These are phyloP conservation scores for Drosophila anomalata DNA, from an alignment of 2,888 invertebrate species.

Conservation along the genomic window DNA sequence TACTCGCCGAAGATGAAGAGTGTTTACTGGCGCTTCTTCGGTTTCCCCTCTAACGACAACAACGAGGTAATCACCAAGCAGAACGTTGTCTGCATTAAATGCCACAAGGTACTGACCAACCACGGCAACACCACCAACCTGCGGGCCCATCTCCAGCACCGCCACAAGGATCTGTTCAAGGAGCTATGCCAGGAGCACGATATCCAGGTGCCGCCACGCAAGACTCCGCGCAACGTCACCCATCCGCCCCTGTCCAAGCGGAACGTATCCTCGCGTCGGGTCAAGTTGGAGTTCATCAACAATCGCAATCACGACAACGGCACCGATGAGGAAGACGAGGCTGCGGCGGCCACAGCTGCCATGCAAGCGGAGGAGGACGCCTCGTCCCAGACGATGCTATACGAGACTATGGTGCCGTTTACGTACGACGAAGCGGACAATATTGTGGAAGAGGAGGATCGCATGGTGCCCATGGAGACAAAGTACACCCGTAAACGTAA, in stretches of 20 bases:
- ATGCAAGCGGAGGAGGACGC: constrained; percentile 72
- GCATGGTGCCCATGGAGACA: constrained; percentile 56
- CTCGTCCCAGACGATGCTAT: constrained; percentile 76
- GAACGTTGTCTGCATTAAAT: constrained; percentile 82
- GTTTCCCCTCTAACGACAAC: constrained; percentile 82
- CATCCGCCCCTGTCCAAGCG: constrained; percentile 61
- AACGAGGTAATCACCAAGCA: constrained; percentile 83
- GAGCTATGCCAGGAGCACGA: constrained; percentile 78
- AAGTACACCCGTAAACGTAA: constrained; percentile 62
- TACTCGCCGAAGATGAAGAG: constrained; percentile 83
- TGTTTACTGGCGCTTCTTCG: constrained; percentile 83
- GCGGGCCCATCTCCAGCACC: constrained; percentile 82
- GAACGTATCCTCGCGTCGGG: constrained; percentile 53
- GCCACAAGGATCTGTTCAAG: constrained; percentile 80
- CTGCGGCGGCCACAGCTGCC: constrained; percentile 68
- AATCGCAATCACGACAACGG: constrained; percentile 58
- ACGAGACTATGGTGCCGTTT: constrained; percentile 80
- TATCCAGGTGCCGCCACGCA: constrained; percentile 80
- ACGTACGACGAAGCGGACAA: constrained; percentile 80
- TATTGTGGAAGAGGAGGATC: constrained; percentile 66
- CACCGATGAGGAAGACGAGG: constrained; percentile 70
- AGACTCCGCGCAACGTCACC: constrained; percentile 61
- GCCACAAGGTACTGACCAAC: constrained; percentile 81
- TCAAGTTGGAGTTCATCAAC: constrained; percentile 58
- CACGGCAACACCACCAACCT: constrained; percentile 83